Base-by-base conservation (phyloP, 2,113 vertebrate species). In the Cebus imitator region DNA sequence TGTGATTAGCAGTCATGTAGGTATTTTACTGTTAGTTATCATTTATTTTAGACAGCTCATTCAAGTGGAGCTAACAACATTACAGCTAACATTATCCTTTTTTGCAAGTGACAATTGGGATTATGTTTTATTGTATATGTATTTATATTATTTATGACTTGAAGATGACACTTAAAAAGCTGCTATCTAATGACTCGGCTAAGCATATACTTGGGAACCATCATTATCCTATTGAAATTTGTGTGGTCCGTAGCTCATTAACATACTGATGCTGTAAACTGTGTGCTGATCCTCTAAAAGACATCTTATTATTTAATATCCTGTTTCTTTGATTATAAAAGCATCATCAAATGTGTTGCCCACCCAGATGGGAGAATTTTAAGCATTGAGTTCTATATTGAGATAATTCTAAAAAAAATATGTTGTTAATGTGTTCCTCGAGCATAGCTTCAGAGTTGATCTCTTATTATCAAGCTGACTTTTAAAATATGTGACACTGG, bases 381-480 rank as follows among this genome's bases (percentile, higher is more conserved):
- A 52, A 95, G 48, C 32, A 66, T 58, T 45, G 45, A 81, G 21
- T 64, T 70, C 32, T 93, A 4, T 84, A 76, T 95, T 94, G 72
- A 45, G 73, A 85, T 55, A 91, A 94, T 76, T 76, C 84, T 48
- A 4, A 48, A 61, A 61, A 61, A 61, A 64, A 32, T 40, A 20
- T 48, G 21, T 73, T 48, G 21, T 73, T 81, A 12, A 32, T 30
- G 27, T 55, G 40, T 96, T 91, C 80, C 37, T 95, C 8, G 45
- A 94, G 57, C 12, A 18, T 94, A 40, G 40, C 45, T 94, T 92
- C 79, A 81, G 57, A 93, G 58, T 57, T 95, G 81, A 95, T n/a
- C 37, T 97, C 37, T n/a, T 94, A 43, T 73, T 76, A 72, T 88
- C 70, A 95, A 87, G 27, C 93, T 97, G 55, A 91, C 88, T 82